Percentiles rank a stretch among this genome's conserved stretches.
These are phyloP conservation scores for Syngnathus rostellatus DNA, from an alignment of 2,797 vertebrate genomes.

Conservation along the genomic window DNA sequence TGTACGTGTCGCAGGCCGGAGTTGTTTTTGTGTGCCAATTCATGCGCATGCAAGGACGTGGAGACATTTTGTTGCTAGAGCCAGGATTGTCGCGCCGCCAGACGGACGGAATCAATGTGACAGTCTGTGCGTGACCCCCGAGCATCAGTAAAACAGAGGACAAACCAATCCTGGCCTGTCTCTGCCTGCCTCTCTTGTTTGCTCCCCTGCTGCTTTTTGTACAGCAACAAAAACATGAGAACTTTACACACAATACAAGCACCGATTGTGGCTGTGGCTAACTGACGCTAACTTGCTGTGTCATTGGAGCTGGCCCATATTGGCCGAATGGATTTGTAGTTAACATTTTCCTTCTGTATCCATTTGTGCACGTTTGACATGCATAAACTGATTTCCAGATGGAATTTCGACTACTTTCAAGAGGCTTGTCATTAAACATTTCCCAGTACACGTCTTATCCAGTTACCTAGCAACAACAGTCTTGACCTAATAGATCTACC, in stretches of 20 bases:
- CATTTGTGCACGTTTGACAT: slow-evolving; percentile 13
- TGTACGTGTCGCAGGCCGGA: slow-evolving; percentile 12
- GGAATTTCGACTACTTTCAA: slow-evolving; percentile 19
- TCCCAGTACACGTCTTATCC: slow-evolving; percentile 16
- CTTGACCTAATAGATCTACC: slow-evolving; percentile 35
- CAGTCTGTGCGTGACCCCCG: slow-evolving; percentile 17
- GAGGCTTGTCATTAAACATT: slow-evolving; percentile 22
- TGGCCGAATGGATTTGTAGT: slow-evolving; percentile 12
- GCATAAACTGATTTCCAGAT: slow-evolving; percentile 41
- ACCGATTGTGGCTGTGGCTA: slow-evolving; percentile 21
- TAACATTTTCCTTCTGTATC: slow-evolving; percentile 1
- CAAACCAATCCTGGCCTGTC: slow-evolving; percentile 24
- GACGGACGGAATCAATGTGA: slow-evolving; percentile 22
- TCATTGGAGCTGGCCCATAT: slow-evolving; percentile 8
- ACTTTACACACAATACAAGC: slow-evolving; percentile 12
- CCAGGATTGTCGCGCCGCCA: slow-evolving; percentile 14
- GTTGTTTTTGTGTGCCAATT: slow-evolving; percentile 14
- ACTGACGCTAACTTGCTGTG: slow-evolving; percentile 11
- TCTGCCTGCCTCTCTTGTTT: slow-evolving; percentile 33
- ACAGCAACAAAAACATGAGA: slow-evolving; percentile 17
- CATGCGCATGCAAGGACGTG: slow-evolving; percentile 7
- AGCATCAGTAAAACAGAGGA: slow-evolving; percentile 37
- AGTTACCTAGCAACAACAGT: slow-evolving; percentile 51
- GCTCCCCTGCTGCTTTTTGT: slow-evolving; percentile 12
- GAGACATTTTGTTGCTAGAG: slow-evolving; percentile 17